Percentiles rank a stretch among this genome's conserved stretches.
Evolutionary conservation across 1,140 invertebrate species (phyloP).

Genomic region (Heliothis subflexa): DNA sequence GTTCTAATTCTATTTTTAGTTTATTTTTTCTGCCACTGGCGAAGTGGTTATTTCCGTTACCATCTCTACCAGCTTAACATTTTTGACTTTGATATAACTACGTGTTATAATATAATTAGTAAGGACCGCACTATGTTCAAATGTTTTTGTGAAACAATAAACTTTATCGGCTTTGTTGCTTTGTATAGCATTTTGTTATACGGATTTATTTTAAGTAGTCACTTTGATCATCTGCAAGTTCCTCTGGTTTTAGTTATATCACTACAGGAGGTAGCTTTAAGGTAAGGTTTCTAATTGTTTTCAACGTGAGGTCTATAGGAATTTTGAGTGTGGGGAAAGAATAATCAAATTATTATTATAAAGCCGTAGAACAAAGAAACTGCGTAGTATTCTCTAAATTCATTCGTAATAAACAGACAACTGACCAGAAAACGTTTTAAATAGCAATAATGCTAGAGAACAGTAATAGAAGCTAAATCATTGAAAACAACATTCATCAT

Average conservation of each 20-base stretch:
- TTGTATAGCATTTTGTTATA: background rate
- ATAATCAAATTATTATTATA: background rate
- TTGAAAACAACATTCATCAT: too few relatives aligned
- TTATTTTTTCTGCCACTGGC: too few relatives aligned
- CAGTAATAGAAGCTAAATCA: too few relatives aligned
- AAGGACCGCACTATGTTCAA: background rate
- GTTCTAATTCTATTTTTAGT: background rate
- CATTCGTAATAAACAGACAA: too few relatives aligned
- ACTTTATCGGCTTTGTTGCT: background rate
- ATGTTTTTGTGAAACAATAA: background rate
- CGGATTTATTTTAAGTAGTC: slow-evolving; percentile 5
- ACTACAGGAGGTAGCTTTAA: background rate
- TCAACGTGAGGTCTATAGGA: background rate
- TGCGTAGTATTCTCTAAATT: too few relatives aligned
- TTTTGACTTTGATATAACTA: too few relatives aligned
- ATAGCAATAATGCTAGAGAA: too few relatives aligned
- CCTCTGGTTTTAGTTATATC: background rate
- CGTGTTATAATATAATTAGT: too few relatives aligned
- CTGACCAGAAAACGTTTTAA: too few relatives aligned
- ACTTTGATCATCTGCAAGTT: background rate
- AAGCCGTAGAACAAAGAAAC: background rate
- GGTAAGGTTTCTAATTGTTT: slow-evolving; percentile 6
- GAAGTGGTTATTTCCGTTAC: too few relatives aligned
- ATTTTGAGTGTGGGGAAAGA: background rate
- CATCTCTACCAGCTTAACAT: too few relatives aligned